A percentile compares a stretch with the other conserved stretches of the same genome.
phyloP scores from a whole-genome alignment of 2,797 vertebrate genomes.

The Cryptoprocta ferox region DNA sequence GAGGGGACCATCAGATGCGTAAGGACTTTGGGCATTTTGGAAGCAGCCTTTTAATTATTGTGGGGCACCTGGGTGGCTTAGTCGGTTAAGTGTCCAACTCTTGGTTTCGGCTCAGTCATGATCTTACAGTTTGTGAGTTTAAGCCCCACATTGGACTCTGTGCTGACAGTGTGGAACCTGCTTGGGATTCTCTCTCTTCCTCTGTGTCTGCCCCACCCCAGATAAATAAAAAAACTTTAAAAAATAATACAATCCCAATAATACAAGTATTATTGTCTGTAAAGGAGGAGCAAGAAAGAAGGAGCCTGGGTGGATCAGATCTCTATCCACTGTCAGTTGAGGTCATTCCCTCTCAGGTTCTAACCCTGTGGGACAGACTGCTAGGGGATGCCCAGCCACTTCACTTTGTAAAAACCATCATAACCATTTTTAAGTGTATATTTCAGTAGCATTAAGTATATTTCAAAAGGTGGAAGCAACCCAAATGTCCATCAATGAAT shows the following conservation, averaged over 20 bases:
- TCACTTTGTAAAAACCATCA: neutral
- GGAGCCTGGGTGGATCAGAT: neutral
- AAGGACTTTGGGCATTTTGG: neutral
- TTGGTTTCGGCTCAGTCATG: too few species aligned
- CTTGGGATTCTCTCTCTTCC: too few species aligned
- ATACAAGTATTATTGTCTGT: neutral
- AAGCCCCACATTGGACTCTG: too few species aligned
- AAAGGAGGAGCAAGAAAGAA: neutral
- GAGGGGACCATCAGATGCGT: neutral
- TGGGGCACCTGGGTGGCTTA: too few species aligned
- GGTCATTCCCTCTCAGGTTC: neutral
- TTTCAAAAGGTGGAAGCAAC: neutral
- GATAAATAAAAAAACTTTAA: too few species aligned
- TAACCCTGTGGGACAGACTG: rapidly evolving
- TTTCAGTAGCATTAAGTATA: neutral
- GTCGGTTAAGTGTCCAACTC: too few species aligned
- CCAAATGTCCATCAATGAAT: neutral
- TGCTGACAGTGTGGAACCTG: too few species aligned
- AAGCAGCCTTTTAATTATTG: neutral
- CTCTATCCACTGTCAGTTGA: neutral
- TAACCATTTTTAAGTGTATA: neutral
- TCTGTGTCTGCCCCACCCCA: too few species aligned
- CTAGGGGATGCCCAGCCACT: neutral
- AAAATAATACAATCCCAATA: neutral
- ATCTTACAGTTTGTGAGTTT: too few species aligned